Evolutionary conservation across 2,888 invertebrate genomes (phyloP).

Genomic region (Eupithecia exiguata): DNA sequence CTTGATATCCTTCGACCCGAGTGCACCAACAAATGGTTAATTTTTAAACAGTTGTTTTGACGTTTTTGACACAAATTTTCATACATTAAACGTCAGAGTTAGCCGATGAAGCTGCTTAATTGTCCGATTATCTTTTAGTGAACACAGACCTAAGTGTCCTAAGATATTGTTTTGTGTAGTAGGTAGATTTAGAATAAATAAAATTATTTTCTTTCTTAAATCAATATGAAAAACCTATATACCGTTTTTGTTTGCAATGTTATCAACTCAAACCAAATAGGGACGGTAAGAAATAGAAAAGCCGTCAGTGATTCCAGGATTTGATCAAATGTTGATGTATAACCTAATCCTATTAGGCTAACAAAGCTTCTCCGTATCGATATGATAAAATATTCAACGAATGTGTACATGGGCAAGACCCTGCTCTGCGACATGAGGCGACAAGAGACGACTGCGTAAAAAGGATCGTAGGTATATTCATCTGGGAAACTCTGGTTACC

Average conservation of each 20-base stretch:
- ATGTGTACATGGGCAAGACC: background rate
- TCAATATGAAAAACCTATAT: background rate
- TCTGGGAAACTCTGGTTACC: background rate
- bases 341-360: background rate
- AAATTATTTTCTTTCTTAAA: too few species aligned
- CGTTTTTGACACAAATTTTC: too few species aligned
- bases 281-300: background rate
- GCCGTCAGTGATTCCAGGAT: background rate
- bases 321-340: background rate
- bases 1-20: too few species aligned
- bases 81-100: too few species aligned
- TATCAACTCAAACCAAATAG: background rate
- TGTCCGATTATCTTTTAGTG: too few species aligned
- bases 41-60: too few species aligned
- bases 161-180: too few species aligned
- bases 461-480: background rate
- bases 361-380: background rate
- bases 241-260: background rate
- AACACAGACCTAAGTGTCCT: too few species aligned
- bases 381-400: conserved; percentile 7
- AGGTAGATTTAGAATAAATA: too few species aligned
- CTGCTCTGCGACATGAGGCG: background rate
- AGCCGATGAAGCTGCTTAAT: too few species aligned
- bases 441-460: background rate
- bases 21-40: too few species aligned